Evolutionary conservation across 2,113 vertebrate species (phyloP).

Genomic region (Misgurnus anguillicaudatus): DNA sequence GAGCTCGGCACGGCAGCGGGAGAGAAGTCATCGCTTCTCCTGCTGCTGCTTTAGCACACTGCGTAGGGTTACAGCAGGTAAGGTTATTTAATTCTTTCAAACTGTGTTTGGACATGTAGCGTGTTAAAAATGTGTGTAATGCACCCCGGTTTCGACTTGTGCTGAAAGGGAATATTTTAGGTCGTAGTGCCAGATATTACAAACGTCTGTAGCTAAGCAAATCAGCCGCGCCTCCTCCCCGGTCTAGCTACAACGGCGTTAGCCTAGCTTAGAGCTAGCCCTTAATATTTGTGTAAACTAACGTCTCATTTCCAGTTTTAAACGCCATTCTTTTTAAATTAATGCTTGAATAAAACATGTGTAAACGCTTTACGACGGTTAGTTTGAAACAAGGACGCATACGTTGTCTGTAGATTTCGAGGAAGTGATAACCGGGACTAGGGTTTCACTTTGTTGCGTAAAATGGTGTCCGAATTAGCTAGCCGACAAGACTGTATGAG

Average conservation of each 20-base stretch:
- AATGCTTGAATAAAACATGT: not conserved
- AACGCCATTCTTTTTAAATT: not conserved
- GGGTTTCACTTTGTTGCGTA: slow-evolving; percentile 18
- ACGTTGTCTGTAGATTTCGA: not conserved
- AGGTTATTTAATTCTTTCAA: slow-evolving; percentile 13
- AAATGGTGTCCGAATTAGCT: slow-evolving; percentile 40
- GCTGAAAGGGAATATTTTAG: slow-evolving; percentile 39
- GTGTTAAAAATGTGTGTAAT: slow-evolving; percentile 11
- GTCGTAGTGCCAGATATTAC: slow-evolving; percentile 42
- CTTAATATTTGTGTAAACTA: not conserved
- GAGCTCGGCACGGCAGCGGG: slow-evolving; percentile 79
- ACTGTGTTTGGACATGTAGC: not conserved
- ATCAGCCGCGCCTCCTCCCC: slow-evolving; percentile 69
- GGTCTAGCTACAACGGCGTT: slow-evolving; percentile 38
- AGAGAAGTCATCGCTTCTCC: slow-evolving; percentile 77
- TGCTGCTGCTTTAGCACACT: slow-evolving; percentile 67
- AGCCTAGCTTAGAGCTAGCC: slow-evolving; percentile 22
- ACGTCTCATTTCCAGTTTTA: not conserved
- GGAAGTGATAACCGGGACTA: slow-evolving; percentile 28
- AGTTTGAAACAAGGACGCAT: not conserved
- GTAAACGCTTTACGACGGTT: not conserved
- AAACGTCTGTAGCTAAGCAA: slow-evolving; percentile 34
- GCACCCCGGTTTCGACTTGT: not conserved
- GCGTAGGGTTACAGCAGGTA: slow-evolving; percentile 71
- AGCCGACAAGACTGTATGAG: slow-evolving; percentile 36